A percentile compares a stretch with the other conserved stretches of the same genome.
phyloP scores from a whole-genome alignment of 64 coral and sea anemone genomes.

The Platygyra sinensis region DNA sequence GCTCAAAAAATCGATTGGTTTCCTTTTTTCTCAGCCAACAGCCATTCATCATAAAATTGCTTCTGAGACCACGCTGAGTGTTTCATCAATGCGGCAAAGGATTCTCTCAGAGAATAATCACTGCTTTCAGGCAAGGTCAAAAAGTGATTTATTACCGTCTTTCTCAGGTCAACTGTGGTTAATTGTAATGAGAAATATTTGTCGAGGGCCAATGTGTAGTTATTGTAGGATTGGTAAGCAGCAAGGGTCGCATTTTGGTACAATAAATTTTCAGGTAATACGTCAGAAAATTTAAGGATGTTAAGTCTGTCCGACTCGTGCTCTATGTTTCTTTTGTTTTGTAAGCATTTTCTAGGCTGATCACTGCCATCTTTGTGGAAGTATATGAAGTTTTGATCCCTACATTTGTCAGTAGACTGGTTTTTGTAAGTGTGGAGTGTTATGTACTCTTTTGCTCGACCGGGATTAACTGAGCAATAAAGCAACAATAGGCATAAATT shows the following conservation, averaged over 20 bases:
- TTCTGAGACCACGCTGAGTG: conserved; percentile 1
- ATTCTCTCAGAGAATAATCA: background rate
- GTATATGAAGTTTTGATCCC: background rate
- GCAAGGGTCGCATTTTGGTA: background rate
- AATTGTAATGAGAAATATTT: conserved; percentile 5
- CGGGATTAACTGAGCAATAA: background rate
- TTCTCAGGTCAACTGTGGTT: background rate
- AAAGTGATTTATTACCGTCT: conserved; percentile 9
- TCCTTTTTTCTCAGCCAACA: background rate
- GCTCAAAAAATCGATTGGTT: background rate
- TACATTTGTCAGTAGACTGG: background rate
- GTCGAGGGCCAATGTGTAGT: conserved; percentile 5
- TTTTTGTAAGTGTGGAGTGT: background rate
- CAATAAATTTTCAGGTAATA: conserved; percentile 30
- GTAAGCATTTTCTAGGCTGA: background rate
- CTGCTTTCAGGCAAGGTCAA: background rate
- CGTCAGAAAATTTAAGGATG: background rate
- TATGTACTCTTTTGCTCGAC: background rate
- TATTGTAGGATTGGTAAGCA: background rate
- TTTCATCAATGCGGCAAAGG: conserved; percentile 19
- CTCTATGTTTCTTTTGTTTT: conserved; percentile 4
- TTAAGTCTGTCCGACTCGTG: background rate
- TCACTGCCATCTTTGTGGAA: background rate
- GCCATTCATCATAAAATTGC: conserved; percentile 21
- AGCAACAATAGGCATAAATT: background rate